These are phyloP conservation scores for Anastrepha ludens DNA, from an alignment of 1,140 invertebrate species.

Conservation along the genomic window DNA sequence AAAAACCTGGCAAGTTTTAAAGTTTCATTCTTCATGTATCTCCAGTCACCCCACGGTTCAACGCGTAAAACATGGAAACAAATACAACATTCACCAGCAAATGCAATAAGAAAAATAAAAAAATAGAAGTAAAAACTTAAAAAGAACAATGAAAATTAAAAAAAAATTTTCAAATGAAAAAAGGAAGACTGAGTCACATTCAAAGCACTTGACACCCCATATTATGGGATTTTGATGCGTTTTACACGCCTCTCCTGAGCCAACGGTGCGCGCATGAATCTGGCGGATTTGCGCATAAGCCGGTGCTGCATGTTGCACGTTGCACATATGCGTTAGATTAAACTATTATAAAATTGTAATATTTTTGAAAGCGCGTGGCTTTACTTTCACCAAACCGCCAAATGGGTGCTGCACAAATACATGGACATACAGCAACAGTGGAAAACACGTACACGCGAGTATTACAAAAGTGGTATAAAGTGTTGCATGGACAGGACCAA, in stretches of 20 bases:
- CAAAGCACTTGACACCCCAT: constrained; percentile 57
- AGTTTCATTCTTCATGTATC: not conserved
- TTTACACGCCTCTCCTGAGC: constrained; percentile 4
- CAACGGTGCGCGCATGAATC: not conserved
- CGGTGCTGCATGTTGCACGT: constrained; percentile 57
- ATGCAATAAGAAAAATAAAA: not conserved
- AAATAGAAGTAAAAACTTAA: constrained; percentile 37
- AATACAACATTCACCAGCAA: not conserved
- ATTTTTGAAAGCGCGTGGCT: constrained; percentile 52
- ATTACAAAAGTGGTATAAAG: not conserved
- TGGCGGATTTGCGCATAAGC: not conserved
- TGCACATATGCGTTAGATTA: constrained; percentile 74
- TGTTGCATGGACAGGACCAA: not conserved
- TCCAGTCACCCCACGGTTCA: too few species aligned
- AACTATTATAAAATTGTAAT: constrained; percentile 63
- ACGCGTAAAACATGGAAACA: not conserved
- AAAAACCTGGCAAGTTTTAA: not conserved
- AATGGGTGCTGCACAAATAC: not conserved
- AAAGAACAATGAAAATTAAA: constrained; percentile 64
- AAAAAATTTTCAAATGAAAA: constrained; percentile 63
- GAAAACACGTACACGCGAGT: not conserved
- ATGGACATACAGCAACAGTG: not conserved
- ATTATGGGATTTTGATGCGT: constrained; percentile 56
- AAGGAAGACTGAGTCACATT: constrained; percentile 60
- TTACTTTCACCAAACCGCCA: not conserved